Conservation (phyloP, 2,888 invertebrate genomes). For the Antheraea assamensis region DNA sequence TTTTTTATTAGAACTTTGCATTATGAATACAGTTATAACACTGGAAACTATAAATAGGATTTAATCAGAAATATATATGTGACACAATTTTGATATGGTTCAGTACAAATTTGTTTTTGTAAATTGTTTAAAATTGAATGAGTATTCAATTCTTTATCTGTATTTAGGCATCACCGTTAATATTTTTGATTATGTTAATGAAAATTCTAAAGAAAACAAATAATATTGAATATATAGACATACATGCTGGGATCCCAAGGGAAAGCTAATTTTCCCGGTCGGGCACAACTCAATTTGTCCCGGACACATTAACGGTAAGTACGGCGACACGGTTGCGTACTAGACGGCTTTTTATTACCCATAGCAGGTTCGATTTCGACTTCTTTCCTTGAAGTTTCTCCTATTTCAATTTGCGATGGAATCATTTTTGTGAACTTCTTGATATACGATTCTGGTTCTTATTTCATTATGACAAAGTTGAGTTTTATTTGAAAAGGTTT, state of each 20-base stretch:
- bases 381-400: conserved; percentile 56
- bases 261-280: conserved; percentile 72
- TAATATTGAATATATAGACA: neutral
- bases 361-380: conserved; percentile 55
- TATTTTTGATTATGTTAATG: neutral
- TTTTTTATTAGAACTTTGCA: neutral
- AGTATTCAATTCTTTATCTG: neutral
- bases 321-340: conserved; percentile 72
- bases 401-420: conserved; percentile 76
- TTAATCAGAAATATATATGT: neutral
- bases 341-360: conserved; percentile 72
- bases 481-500: conserved; percentile 33
- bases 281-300: conserved; percentile 79
- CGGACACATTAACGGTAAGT: conserved; percentile 78
- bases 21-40: neutral
- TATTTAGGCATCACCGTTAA: neutral
- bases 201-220: neutral
- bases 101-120: neutral
- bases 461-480: conserved; percentile 33
- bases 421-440: conserved; percentile 47
- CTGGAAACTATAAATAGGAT: neutral
- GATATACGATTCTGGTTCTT: conserved; percentile 28
- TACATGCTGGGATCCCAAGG: conserved; percentile 47
- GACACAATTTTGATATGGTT: neutral
- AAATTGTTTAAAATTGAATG: neutral